A percentile compares a stretch with the other conserved stretches of the same genome.
Conservation (phyloP, 2,888 invertebrate species). For the Tiphia femorata region DNA sequence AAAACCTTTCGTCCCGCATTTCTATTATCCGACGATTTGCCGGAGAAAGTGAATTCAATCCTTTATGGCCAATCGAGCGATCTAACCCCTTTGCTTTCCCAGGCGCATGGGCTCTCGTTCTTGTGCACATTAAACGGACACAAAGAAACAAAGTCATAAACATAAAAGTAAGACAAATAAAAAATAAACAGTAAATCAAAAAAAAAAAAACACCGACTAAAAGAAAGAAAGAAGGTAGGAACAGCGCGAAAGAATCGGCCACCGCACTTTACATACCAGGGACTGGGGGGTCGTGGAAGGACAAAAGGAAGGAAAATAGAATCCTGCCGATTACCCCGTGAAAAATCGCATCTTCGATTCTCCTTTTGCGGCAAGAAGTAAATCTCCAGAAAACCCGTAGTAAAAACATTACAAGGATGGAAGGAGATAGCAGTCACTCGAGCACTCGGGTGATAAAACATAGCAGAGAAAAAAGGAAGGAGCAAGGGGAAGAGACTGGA, state of each 20-base stretch:
- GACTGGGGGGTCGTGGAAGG: background rate
- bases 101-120: background rate
- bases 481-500: too few relatives aligned
- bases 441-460: too few relatives aligned
- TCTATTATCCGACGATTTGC: conserved; percentile 11
- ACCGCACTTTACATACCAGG: background rate
- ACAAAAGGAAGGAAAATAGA: background rate
- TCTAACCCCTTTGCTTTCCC: background rate
- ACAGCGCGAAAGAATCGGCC: background rate
- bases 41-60: conserved; percentile 3
- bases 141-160: background rate
- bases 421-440: too few relatives aligned
- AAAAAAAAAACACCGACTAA: background rate
- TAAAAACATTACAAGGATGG: too few relatives aligned
- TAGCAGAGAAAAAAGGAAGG: too few relatives aligned
- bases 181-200: background rate
- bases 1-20: background rate
- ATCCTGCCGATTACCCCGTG: background rate
- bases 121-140: background rate
- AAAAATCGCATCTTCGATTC: background rate
- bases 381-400: too few relatives aligned
- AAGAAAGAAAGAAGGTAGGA: background rate
- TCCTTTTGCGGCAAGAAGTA: too few relatives aligned
- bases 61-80: too few relatives aligned
- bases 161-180: background rate